Evolutionary conservation across 23 tunicate genomes (phyloP), one percentile per base, ranked within the genome.

Genomic region (Halocynthia roretzi): DNA sequence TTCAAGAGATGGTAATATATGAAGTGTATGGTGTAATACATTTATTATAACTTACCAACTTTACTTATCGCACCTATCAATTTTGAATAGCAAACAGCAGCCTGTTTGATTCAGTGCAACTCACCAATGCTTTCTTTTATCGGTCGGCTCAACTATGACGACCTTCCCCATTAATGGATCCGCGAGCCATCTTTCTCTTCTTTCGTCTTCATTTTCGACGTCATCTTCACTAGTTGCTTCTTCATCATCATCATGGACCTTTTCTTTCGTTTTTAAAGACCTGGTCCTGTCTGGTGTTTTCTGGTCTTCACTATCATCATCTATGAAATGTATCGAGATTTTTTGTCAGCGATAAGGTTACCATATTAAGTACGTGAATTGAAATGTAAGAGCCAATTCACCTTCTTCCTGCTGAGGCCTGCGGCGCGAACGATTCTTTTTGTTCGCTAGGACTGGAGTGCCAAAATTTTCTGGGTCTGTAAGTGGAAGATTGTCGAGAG

Each of bases 401-500:
- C 44, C 44, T 52, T 74, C 78, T 54, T 74, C 78, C 14, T 74
- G 64, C 10, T 54, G 50, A 14, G 78, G 78, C 56, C 78, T 53
- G 10, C 70, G 15, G n/a, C 78, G 17, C 9, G 60, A 50, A 17
- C 78, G 67, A 48, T 48, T 52, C 4, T 74, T 74, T 56, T 74
- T 74, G 61, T 85, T 85, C 31, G 68, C 64, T 10, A 92, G 71
- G 53, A 92, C 98, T 10, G 98, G 98, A 22, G 92, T 86, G 22
- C 98, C 98, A 86, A 92, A 92, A 69, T 86, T 86, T 68, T 92
- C 98, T 10, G 98, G 98, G 68, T 92, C 98, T 8, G 98, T 92
- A 51, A 92, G 72, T 6, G 98, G 98, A 7, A 86, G 92, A 57
- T 92, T 82, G 54, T 92, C 98, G 50, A 92, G 67, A 10, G 92